Evolutionary conservation across 2,113 vertebrate genomes (phyloP), one percentile per base, ranked within the genome.

Genomic region (Psettodes erumei): DNA sequence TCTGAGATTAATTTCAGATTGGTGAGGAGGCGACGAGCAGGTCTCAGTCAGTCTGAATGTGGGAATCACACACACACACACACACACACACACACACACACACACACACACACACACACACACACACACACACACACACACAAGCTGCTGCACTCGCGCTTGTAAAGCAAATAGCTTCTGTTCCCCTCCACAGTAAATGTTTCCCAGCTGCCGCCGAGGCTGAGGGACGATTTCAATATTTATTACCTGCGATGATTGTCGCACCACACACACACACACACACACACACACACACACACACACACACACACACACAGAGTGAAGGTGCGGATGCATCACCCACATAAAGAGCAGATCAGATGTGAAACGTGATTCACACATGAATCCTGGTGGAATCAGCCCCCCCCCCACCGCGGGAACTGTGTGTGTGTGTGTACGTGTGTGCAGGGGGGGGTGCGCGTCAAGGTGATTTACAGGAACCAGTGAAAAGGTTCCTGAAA

Each of bases 171-270:
- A 82, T 45, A 77, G 78, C 73, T 67, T 60, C 61, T 23, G 58
- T 73, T 82, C 71, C 53, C 55, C 23, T 75, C 67, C 60, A 25
- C 77, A 76, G 66, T 67, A 81, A 83, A 83, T 79, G 75, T 85
- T 83, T 84, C 64, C 65, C 62, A 18, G 53, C 79, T 37, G 75
- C 67, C 32, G 35, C 16, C 6, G 35, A 59, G 51, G 75, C 37
- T 16, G 69, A 58, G 62, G 61, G 50, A 33, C 16, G 33, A 79
- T 85, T 85, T 83, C 65, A 89, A 89, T 89, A 87, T 87, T 81
- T 85, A 85, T 81, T 63, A 81, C 66, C 79, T 86, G 82, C 75
- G 81, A 84, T 81, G 72, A 88, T 43, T 45, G 81, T 69, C 70
- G 53, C 56, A 16, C 32, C 67, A 55, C 25, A 53, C 75, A 67